Base-by-base conservation (phyloP, 2,797 vertebrate species). In the Buceros bicornis region DNA sequence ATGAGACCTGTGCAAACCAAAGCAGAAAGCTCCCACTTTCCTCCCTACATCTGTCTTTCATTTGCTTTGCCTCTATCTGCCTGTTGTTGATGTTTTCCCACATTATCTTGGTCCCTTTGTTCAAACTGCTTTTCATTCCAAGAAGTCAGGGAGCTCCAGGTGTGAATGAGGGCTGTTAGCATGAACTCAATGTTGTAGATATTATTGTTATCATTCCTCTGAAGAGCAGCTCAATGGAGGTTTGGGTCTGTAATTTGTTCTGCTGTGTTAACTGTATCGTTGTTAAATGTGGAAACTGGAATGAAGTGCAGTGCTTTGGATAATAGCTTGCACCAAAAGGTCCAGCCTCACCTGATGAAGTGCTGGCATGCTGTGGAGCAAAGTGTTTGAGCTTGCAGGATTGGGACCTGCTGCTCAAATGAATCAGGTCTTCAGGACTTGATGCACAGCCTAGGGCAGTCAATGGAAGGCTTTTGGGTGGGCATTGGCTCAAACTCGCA, bases 41-140 rank as follows among this genome's bases (percentile, higher is more conserved):
- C 64, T 89, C 80, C 53, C 53, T 93, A 73, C 96, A 95, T 95
- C 88, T 97, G 95, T 74, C 88, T 96, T 94, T 95, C 73, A 97
- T 97, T 97, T 96, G 48, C 81, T 71, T 79, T 73, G 64, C 73
- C 82, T 90, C 77, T 89, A 67, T 95, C 92, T 92, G 88, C 71
- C 83, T 50, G 21, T 72, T 91, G 94, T 87, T 95, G 96, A 92
- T 94, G 88, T 96, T 95, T 95, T 95, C 90, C 92, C 91, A 91
- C 94, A 93, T 96, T 94, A 90, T 95, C 87, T 90, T 93, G 19
- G 78, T 89, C 88, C 43, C 43, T 94, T 93, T 89, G 37, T 97
- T 94, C 74, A 85, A 89, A 45, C 29, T 87, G 64, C 35, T 3
- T 82, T 91, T 89, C 71, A 90, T 92, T 93, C 91, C 92, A 74